These are phyloP conservation scores for Dryadula phaetusa DNA, from an alignment of 2,888 invertebrate genomes.

Conservation along the genomic window DNA sequence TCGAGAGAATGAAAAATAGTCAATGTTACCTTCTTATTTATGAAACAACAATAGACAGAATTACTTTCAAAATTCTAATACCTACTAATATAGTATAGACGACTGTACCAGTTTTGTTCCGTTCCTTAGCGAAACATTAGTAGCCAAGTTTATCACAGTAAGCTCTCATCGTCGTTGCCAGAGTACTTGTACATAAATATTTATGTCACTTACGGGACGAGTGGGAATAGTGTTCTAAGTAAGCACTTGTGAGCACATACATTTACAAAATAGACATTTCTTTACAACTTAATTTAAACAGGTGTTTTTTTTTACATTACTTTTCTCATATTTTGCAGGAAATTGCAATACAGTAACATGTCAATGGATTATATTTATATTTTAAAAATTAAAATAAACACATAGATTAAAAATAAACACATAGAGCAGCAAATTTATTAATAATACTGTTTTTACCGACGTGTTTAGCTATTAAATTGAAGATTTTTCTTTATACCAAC, in stretches of 20 bases:
- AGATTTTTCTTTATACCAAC: too few relatives aligned
- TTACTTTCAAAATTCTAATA: neutral
- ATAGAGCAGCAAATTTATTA: too few relatives aligned
- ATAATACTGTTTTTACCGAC: too few relatives aligned
- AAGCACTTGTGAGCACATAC: conserved; percentile 23
- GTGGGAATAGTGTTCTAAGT: conserved; percentile 25
- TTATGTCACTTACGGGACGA: conserved; percentile 44
- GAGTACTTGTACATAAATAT: conserved; percentile 45
- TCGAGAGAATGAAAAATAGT: too few relatives aligned
- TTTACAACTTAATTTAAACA: conserved; percentile 9
- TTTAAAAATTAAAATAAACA: too few relatives aligned
- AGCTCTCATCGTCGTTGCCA: conserved; percentile 39
- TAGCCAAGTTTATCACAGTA: conserved; percentile 30
- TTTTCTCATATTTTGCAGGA: neutral
- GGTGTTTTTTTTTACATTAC: neutral
- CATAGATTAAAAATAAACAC: too few relatives aligned
- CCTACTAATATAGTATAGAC: neutral
- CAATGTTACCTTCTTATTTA: too few relatives aligned
- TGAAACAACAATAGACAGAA: too few relatives aligned
- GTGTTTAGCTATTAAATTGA: too few relatives aligned
- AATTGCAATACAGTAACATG: too few relatives aligned
- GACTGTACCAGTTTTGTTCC: neutral
- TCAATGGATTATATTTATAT: too few relatives aligned
- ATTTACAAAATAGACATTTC: conserved; percentile 12
- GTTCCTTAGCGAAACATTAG: conserved; percentile 3